Evolutionary conservation across 2,888 invertebrate species (phyloP).

Genomic region (Drosophila kuntzei): DNA sequence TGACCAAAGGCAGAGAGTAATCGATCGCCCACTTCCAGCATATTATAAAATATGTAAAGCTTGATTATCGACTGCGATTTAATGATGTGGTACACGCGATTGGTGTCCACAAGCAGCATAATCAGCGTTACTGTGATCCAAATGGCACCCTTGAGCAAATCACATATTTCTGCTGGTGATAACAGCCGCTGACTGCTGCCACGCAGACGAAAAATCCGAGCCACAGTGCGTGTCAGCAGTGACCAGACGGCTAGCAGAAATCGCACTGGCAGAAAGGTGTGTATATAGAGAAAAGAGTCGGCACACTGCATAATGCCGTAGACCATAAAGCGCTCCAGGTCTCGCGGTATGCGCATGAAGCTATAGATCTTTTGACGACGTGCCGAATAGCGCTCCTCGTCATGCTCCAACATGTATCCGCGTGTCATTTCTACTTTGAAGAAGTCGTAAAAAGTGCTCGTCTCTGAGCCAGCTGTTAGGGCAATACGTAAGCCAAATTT

Average conservation of each 20-base stretch:
- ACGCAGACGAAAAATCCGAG: conserved; percentile 90
- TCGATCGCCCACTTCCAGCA: conserved; percentile 98
- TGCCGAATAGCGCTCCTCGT: conserved; percentile 97
- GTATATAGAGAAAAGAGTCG: conserved; percentile 98
- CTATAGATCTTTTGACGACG: conserved; percentile 98
- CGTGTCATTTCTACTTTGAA: conserved; percentile 94
- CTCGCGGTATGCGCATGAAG: conserved; percentile 97
- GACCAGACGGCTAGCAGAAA: conserved; percentile 95
- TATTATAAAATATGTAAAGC: conserved; percentile 99
- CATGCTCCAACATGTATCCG: conserved; percentile 97
- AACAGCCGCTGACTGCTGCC: conserved; percentile 87
- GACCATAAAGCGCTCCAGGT: conserved; percentile 95
- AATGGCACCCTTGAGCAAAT: conserved; percentile 96
- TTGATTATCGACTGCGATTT: conserved; percentile 99
- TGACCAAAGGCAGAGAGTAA: conserved; percentile 98
- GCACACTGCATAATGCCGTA: conserved; percentile 98
- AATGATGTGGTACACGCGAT: conserved; percentile 98
- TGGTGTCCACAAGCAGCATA: conserved; percentile 97
- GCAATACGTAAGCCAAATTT: neutral
- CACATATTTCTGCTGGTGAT: conserved; percentile 97
- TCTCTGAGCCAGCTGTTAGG: conserved; percentile 43
- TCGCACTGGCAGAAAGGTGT: conserved; percentile 97
- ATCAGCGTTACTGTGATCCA: conserved; percentile 91
- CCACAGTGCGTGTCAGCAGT: conserved; percentile 90
- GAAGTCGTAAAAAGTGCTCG: conserved; percentile 87